Conservation (phyloP, 2,797 vertebrate genomes). For the Psittacula echo region DNA sequence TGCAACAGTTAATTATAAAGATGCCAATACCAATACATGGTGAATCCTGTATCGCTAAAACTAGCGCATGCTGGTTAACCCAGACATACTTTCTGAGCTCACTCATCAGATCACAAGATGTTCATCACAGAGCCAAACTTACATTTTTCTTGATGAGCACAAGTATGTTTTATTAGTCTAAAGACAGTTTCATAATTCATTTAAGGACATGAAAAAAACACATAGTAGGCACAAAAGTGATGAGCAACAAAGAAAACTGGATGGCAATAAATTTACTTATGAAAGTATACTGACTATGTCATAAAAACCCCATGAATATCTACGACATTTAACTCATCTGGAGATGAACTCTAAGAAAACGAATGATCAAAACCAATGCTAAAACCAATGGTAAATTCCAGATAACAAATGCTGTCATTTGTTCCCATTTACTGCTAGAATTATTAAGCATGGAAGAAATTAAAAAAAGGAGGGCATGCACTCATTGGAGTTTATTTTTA, state of each 20-base stretch:
- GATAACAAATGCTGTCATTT: neutral
- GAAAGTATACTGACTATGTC: neutral
- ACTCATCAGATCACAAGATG: conserved; percentile 79
- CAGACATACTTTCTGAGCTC: conserved; percentile 78
- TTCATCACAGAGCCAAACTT: conserved; percentile 64
- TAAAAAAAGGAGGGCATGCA: accelerated
- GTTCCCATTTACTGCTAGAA: neutral
- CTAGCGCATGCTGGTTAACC: conserved; percentile 75
- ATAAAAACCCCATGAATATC: neutral
- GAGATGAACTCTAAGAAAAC: neutral
- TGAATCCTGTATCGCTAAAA: conserved; percentile 70
- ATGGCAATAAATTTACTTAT: neutral
- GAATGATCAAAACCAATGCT: neutral
- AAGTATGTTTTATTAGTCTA: conserved; percentile 13
- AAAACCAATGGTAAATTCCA: neutral
- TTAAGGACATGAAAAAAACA: conserved; percentile 9
- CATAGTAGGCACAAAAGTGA: neutral
- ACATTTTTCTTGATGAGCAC: conserved; percentile 37
- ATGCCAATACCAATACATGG: conserved; percentile 68
- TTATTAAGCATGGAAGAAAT: neutral
- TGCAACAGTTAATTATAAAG: conserved; percentile 76
- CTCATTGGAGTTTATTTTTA: neutral
- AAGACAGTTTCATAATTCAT: conserved; percentile 4
- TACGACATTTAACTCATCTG: neutral
- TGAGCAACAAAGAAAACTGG: neutral